Evolutionary conservation across 2,888 invertebrate species (phyloP).

Genomic region (Cistogaster globosa): DNA sequence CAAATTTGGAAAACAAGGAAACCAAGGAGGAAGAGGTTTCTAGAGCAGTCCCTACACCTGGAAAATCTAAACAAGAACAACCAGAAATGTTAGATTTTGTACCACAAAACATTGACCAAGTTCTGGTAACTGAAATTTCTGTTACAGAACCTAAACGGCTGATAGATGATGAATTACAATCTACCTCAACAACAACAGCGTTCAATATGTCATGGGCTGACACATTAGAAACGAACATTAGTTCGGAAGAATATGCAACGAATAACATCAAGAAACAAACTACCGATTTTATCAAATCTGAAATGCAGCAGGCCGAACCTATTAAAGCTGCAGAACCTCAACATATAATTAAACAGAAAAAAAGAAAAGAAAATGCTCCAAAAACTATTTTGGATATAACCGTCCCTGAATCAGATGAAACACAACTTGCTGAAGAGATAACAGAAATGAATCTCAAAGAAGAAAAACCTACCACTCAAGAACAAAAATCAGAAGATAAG

Average conservation of each 20-base stretch:
- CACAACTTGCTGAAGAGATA: too few species aligned
- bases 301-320: constrained; percentile 3
- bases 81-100: neutral
- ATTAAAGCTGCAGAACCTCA: neutral
- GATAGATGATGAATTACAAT: neutral
- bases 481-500: too few species aligned
- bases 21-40: neutral
- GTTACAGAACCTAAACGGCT: neutral
- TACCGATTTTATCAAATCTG: constrained; percentile 8
- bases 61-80: neutral
- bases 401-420: too few species aligned
- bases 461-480: too few species aligned
- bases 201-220: constrained; percentile 41
- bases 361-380: too few species aligned
- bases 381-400: too few species aligned
- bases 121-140: neutral
- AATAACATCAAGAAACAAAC: neutral
- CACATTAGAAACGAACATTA: constrained; percentile 45
- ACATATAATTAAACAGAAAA: neutral
- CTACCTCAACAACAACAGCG: neutral
- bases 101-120: neutral
- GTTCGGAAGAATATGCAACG: neutral
- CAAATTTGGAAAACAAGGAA: constrained; percentile 7
- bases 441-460: too few species aligned
- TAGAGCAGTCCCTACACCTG: too few species aligned